A percentile compares a stretch with the other conserved stretches of the same genome.
These are phyloP conservation scores for Synergus umbraculus DNA, from an alignment of 2,888 invertebrate species.

Conservation along the genomic window DNA sequence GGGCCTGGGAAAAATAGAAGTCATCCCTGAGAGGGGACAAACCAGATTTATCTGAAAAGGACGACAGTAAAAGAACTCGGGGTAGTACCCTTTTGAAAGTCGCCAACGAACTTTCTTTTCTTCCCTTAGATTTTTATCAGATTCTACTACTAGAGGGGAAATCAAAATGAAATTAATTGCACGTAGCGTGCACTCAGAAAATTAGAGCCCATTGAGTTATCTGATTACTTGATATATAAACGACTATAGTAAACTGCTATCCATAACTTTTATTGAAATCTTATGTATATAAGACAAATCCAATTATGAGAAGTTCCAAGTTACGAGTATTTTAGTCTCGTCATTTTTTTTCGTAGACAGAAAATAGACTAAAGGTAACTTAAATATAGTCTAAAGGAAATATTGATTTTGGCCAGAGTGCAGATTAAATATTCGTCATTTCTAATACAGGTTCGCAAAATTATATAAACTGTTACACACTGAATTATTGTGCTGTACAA, in stretches of 20 bases:
- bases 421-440: background rate
- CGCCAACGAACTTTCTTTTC: constrained; percentile 25
- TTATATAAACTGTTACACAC: too few species aligned
- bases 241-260: background rate
- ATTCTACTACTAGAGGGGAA: background rate
- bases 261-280: background rate
- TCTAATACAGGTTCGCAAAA: background rate
- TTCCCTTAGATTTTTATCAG: constrained; percentile 28
- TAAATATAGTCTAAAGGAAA: background rate
- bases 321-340: background rate
- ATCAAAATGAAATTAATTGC: constrained; percentile 15
- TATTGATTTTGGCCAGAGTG: background rate
- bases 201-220: constrained; percentile 10
- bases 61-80: background rate
- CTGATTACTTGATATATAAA: background rate
- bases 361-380: too few species aligned
- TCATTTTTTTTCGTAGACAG: background rate
- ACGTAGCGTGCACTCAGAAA: constrained; percentile 14
- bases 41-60: constrained; percentile 15
- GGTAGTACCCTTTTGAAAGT: constrained; percentile 18
- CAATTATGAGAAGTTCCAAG: background rate
- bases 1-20: background rate
- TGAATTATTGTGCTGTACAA: too few species aligned
- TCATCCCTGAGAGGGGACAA: constrained; percentile 17
- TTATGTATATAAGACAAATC: background rate